Percentiles rank a stretch among this genome's conserved stretches.
These are phyloP conservation scores for Phalacrocorax carbo DNA, from an alignment of 2,113 vertebrate genomes.

Conservation along the genomic window DNA sequence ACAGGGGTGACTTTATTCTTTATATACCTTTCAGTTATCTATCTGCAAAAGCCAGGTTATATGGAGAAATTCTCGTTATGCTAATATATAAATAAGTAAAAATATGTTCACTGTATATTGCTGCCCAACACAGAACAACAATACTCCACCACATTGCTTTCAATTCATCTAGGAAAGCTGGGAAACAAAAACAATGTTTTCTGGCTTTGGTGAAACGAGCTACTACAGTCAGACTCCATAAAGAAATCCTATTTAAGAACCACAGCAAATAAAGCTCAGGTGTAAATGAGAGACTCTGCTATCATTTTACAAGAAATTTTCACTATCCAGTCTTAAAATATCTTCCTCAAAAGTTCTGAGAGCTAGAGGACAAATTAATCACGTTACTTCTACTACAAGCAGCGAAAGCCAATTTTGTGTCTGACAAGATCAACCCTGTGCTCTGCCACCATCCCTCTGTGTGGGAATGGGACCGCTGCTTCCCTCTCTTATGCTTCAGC, in stretches of 20 bases:
- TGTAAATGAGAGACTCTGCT: neutral
- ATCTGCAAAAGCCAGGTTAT: neutral
- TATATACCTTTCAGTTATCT: neutral
- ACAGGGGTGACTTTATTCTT: neutral
- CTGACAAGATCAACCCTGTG: neutral
- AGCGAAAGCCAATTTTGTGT: neutral
- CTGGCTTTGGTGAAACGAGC: neutral
- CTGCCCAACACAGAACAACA: neutral
- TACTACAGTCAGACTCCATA: neutral
- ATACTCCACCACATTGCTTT: neutral
- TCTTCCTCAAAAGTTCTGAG: neutral
- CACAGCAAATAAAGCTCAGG: neutral
- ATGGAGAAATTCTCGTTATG: neutral
- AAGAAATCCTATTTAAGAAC: neutral
- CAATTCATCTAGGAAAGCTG: neutral
- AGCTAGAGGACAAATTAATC: neutral
- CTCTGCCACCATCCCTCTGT: neutral
- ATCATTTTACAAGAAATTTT: neutral
- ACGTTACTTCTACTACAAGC: neutral
- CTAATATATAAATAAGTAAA: neutral
- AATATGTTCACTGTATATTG: accelerated
- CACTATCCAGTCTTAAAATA: neutral
- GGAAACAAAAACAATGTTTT: neutral
- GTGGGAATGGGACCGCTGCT: neutral
- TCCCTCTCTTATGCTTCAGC: neutral